Base-by-base conservation (phyloP, 2,797 vertebrate genomes). In the Cynopterus sphinx region DNA sequence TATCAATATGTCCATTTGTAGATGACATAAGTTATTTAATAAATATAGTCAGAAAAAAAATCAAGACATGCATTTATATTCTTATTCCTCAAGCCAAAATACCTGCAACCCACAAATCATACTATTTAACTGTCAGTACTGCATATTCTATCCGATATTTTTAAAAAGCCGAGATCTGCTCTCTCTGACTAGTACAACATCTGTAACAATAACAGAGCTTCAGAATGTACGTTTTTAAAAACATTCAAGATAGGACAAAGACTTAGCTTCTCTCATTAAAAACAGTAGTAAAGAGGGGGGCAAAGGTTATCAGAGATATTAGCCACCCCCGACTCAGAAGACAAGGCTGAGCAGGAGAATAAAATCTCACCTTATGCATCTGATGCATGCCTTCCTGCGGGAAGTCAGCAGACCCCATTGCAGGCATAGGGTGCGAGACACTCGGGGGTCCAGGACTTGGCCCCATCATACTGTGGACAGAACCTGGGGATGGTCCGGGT, bases 391-490 rank as follows among this genome's bases (percentile, higher is more conserved):
- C 96, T 81, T 99, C 99, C 97, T 99, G 99, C 49, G 99, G 98
- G 97, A 99, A 99, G 93, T 99, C 99, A 17, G 98, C 97, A 59
- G 99, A 98, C 0, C 99, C 99, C 98, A 99, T 99, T 10, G 98
- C 96, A 13, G 99, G 99, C 98, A 99, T 98, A 75, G 99, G 97
- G 87, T 99, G 99, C 0, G 99, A 98, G 53, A 99, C 99, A 22
- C 98, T 99, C 17, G 99, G 99, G 0, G 99, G 99, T 94, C 99
- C 99, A 46, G 99, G 99, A 97, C 99, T 99, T n/a, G 99, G 99
- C 91, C 99, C 99, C 99, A 99, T 99, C 99, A 99, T 99, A 93
- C 99, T 99, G 98, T 99, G 99, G 90, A 99, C 99, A 26, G 99
- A 99, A 95, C 99, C 99, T 24, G 99, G 99, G 93, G 99, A 99